phyloP scores from a whole-genome alignment of 1,140 invertebrate genomes.

The Lepidotrigona ventralis region DNA sequence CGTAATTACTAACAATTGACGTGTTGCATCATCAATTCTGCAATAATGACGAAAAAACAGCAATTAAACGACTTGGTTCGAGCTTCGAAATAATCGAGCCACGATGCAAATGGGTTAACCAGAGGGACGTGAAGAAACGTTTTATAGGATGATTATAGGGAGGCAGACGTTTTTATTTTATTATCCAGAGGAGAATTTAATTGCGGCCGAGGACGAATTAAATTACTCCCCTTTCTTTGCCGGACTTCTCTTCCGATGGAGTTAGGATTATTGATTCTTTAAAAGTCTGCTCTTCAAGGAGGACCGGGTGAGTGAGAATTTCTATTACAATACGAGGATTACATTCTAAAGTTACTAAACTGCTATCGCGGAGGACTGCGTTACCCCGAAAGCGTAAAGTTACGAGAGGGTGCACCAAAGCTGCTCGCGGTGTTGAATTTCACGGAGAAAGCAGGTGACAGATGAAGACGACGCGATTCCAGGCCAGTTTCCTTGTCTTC shows the following conservation, averaged over 20 bases:
- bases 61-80: too few relatives aligned
- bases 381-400: neutral
- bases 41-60: too few relatives aligned
- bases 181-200: neutral
- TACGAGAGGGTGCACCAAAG: too few relatives aligned
- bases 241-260: neutral
- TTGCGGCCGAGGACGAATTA: neutral
- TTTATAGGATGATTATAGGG: too few relatives aligned
- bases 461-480: conserved; percentile 10
- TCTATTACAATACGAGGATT: neutral
- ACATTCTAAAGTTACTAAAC: neutral
- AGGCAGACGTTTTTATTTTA: neutral
- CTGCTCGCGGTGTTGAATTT: neutral
- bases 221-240: neutral
- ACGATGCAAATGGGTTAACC: too few relatives aligned
- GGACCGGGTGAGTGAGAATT: neutral
- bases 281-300: neutral
- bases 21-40: too few relatives aligned
- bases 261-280: neutral
- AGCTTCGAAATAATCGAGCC: too few relatives aligned
- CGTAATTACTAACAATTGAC: too few relatives aligned
- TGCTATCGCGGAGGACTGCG: neutral
- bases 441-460: neutral
- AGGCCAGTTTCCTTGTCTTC: neutral
- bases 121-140: too few relatives aligned